Evolutionary conservation across 2,888 invertebrate genomes (phyloP), one percentile per base, ranked within the genome.

Genomic region (Empis stercorea): DNA sequence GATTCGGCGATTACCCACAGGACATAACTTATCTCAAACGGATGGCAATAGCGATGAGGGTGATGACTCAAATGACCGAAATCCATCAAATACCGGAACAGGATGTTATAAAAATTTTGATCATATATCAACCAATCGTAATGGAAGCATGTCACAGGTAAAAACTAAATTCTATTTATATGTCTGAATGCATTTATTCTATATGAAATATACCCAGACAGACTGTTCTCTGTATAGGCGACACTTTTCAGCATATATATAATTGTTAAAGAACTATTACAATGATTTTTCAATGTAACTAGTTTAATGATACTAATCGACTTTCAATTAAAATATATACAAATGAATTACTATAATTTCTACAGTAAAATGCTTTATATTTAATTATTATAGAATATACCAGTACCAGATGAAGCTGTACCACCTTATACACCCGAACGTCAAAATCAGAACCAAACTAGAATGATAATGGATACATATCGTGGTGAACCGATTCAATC

Each of bases 1-100:
- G 66, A 64, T 68, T 63, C 70, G 68, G 61, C 65, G 67, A 60
- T 68, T 64, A 63, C 65, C 65, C 66, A 67, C 80, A 87, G 89
- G 88, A 78, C 88, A 89, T 80, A 87, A 88, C 78, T 76, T 87
- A 78, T 87, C 88, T 69, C 87, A 87, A 73, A 83, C 78, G 65
- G 88, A 88, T 72, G 86, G 84, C 61, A 87, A 84, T 75, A 88
- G 87, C 70, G 77, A 84, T 61, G 73, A 73, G 45, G 76, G 73
- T 52, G 79, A 78, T 56, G 65, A 66, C 48, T 62, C 59, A 58
- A 71, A 58, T 51, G 69, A 70, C 52, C 73, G 75, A 47, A 84
- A 83, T 66, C 78, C 77, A 52, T 78, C 80, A 55, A 84, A 83
- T 62, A 82, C 82, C 56, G 82, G 77, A 54, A 78, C 79, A 53